Percentiles rank a stretch among this genome's conserved stretches.
Evolutionary conservation across 2,797 vertebrate genomes (phyloP).

Genomic region (Cryptoblepharus egeriae): DNA sequence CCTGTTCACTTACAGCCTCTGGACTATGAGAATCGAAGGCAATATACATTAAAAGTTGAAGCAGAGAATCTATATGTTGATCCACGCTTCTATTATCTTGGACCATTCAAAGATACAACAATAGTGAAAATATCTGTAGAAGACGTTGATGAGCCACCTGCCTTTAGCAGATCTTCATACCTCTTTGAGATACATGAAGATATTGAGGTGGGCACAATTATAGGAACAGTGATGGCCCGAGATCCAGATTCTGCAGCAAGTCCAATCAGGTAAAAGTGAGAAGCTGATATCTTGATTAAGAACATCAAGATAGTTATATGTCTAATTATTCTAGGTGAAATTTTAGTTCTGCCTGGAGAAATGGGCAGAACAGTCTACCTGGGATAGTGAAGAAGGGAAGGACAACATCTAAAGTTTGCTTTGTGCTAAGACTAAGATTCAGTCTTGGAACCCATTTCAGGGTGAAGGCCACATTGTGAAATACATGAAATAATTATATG

Average conservation of each 20-base stretch:
- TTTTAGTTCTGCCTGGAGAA: background rate
- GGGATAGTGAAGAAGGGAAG: background rate
- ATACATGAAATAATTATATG: background rate
- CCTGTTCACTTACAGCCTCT: slow-evolving; percentile 80
- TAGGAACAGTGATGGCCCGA: slow-evolving; percentile 89
- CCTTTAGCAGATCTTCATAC: slow-evolving; percentile 87
- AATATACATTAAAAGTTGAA: slow-evolving; percentile 89
- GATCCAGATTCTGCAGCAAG: slow-evolving; percentile 88
- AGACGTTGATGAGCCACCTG: slow-evolving; percentile 91
- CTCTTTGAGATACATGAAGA: slow-evolving; percentile 93
- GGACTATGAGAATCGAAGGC: slow-evolving; percentile 88
- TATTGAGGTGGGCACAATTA: slow-evolving; percentile 81
- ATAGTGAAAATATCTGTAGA: slow-evolving; percentile 89
- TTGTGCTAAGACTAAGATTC: background rate
- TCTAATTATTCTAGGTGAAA: background rate
- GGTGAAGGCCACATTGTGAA: too few relatives aligned
- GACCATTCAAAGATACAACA: slow-evolving; percentile 90
- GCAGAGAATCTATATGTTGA: slow-evolving; percentile 90
- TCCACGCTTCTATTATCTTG: slow-evolving; percentile 87
- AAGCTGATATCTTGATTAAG: background rate
- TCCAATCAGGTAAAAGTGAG: slow-evolving; percentile 83
- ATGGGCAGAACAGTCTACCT: background rate
- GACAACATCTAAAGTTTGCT: background rate
- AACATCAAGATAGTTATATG: background rate
- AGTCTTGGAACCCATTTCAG: background rate